Evolutionary conservation across 2,888 invertebrate genomes (phyloP), one percentile per base, ranked within the genome.

Genomic region (Gandaritis pyraliata): DNA sequence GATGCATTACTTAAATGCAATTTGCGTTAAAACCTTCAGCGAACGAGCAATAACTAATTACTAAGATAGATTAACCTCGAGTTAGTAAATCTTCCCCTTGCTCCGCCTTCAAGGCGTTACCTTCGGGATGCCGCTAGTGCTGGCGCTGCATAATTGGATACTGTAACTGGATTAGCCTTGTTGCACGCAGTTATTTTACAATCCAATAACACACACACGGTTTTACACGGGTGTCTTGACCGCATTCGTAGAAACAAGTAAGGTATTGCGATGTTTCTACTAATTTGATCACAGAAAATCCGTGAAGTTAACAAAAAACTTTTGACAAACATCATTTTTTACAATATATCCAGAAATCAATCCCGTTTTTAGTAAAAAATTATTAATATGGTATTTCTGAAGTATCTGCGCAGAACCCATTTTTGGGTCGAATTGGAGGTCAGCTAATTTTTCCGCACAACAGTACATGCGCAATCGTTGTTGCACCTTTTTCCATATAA

Each of bases 91-190:
- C 63, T 67, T 66, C 58, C n/a, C 64, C 63, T 63, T 54, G 62
- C 65, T 66, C 70, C 66, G 59, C 71, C 76, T 77, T 82, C 84
- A 85, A 85, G 84, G 85, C 72, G 73, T 55, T 58, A 63, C 65
- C 70, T 66, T 71, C 74, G 67, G 72, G 67, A 60, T 64, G 69
- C 56, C 68, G 65, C 70, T 54, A 30, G 36, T 45, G 54, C 65
- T 57, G 61, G 61, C 66, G 66, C 71, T 69, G 70, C 70, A 71
- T 88, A 88, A 88, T 88, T 87, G 87, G 88, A 88, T 88, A 76
- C 72, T 75, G 68, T 83, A 83, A 84, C 74, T 70, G 80, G 86
- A 87, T 88, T 84, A 81, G 72, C 71, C 64, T 79, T 76, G 73
- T 74, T 79, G 77, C 77, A 76, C 80, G 81, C 81, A 70, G 72